Conservation (phyloP, 2,797 vertebrate genomes). For the Danio choprae region DNA sequence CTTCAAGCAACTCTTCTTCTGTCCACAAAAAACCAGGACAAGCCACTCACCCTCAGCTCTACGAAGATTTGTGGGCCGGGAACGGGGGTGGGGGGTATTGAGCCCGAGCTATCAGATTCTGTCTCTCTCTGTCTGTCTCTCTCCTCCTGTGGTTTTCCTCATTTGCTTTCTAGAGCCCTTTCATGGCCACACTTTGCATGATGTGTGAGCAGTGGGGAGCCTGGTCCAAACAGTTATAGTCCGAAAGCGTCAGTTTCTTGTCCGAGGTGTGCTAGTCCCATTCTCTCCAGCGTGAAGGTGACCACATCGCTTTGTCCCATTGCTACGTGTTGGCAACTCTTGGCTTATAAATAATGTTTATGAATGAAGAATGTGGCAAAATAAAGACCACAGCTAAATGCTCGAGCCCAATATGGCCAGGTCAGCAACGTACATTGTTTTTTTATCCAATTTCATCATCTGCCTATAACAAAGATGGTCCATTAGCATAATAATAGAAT, state of each 20-base stretch:
- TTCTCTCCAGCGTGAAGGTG: constrained; percentile 76
- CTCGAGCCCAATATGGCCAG: constrained; percentile 45
- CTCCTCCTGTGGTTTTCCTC: constrained; percentile 64
- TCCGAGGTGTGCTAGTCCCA: constrained; percentile 72
- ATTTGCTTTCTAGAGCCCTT: constrained; percentile 81
- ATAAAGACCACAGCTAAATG: constrained; percentile 56
- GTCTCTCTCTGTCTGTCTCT: constrained; percentile 77
- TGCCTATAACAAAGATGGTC: constrained; percentile 61
- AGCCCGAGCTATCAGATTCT: constrained; percentile 81
- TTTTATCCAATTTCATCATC: constrained; percentile 56
- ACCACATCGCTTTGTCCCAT: constrained; percentile 72
- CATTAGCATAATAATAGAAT: constrained; percentile 6
- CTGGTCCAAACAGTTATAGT: constrained; percentile 78
- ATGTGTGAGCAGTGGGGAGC: constrained; percentile 81
- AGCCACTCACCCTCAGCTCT: constrained; percentile 84
- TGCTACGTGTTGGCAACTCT: constrained; percentile 73
- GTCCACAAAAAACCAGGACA: constrained; percentile 84
- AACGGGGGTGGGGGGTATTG: constrained; percentile 73
- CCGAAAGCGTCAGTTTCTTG: constrained; percentile 77
- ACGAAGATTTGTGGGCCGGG: constrained; percentile 77
- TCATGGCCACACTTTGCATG: constrained; percentile 84
- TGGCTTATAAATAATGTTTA: constrained; percentile 69
- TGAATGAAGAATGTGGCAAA: constrained; percentile 65
- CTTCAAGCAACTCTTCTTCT: constrained; percentile 85
- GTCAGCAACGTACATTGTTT: constrained; percentile 46